Percentiles rank a stretch among this genome's conserved stretches.
These are phyloP conservation scores for Drosophila bocki DNA, from an alignment of 1,140 invertebrate genomes.

Conservation along the genomic window DNA sequence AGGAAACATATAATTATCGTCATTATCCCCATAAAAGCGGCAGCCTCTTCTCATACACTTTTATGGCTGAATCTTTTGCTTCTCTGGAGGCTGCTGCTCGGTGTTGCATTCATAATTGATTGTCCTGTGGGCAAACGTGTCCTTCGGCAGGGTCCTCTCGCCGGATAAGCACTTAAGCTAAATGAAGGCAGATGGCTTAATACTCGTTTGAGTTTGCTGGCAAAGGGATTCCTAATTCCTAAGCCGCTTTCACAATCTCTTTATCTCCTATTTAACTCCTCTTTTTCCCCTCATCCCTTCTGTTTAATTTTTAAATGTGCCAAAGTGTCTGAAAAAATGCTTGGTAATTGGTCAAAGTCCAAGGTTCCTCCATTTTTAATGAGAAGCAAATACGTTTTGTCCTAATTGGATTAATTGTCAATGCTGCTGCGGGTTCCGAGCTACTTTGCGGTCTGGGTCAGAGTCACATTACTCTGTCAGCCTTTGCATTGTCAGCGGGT, in stretches of 20 bases:
- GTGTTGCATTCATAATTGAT: slow-evolving; percentile 73
- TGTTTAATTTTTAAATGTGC: slow-evolving; percentile 42
- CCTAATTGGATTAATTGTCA: slow-evolving; percentile 47
- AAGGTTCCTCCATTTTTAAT: slow-evolving; percentile 33
- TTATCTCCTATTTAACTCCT: slow-evolving; percentile 16
- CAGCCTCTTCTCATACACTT: slow-evolving; percentile 17
- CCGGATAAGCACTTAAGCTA: slow-evolving; percentile 56
- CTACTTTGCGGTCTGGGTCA: slow-evolving; percentile 44
- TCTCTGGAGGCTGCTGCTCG: slow-evolving; percentile 7
- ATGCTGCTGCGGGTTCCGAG: slow-evolving; percentile 16
- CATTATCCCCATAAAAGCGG: slow-evolving; percentile 31
- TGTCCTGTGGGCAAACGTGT: slow-evolving; percentile 66
- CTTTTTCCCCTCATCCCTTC: background rate
- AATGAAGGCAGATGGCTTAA: slow-evolving; percentile 59
- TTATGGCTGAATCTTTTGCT: slow-evolving; percentile 20
- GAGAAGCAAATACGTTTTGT: slow-evolving; percentile 39
- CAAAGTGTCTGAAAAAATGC: slow-evolving; percentile 29
- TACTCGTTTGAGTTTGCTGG: slow-evolving; percentile 55
- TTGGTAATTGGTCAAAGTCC: slow-evolving; percentile 46
- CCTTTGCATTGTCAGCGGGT: slow-evolving; percentile 25
- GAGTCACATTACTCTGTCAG: slow-evolving; percentile 8
- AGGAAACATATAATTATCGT: slow-evolving; percentile 57
- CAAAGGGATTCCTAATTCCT: slow-evolving; percentile 33
- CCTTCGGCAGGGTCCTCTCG: slow-evolving; percentile 13
- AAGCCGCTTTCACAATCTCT: slow-evolving; percentile 27